A percentile compares a stretch with the other conserved stretches of the same genome.
Evolutionary conservation across 1,140 invertebrate genomes (phyloP).

Genomic region (Trachymyrmex cornetzi): DNA sequence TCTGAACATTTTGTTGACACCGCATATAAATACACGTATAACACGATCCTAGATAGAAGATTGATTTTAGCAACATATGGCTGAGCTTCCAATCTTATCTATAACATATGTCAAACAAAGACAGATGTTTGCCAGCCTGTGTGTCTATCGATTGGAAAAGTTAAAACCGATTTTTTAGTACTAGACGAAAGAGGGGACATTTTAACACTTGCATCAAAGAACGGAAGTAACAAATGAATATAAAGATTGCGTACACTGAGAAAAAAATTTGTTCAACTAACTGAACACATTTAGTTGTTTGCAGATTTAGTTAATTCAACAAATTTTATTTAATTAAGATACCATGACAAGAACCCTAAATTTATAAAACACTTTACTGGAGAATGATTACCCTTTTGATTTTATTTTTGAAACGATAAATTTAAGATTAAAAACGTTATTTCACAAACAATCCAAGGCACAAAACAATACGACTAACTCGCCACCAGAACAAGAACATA

Average conservation of each 20-base stretch:
- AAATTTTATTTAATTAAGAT: too few relatives aligned
- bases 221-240: background rate
- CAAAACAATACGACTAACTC: too few relatives aligned
- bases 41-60: constrained; percentile 43
- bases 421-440: too few relatives aligned
- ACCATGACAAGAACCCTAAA: too few relatives aligned
- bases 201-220: constrained; percentile 15
- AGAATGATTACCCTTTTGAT: too few relatives aligned
- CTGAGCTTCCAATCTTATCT: constrained; percentile 64
- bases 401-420: too few relatives aligned
- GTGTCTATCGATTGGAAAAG: constrained; percentile 51
- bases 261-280: too few relatives aligned
- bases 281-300: too few relatives aligned
- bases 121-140: constrained; percentile 67
- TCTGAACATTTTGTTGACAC: background rate
- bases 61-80: constrained; percentile 66
- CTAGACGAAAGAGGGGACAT: background rate
- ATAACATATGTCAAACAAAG: constrained; percentile 62
- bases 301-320: too few relatives aligned
- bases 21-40: constrained; percentile 36
- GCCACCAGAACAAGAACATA: too few relatives aligned
- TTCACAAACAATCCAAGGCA: too few relatives aligned
- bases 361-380: too few relatives aligned
- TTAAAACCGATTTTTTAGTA: constrained; percentile 16
- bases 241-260: background rate